Conservation (phyloP, 2,888 invertebrate genomes). For the Hypercompe scribonia region DNA sequence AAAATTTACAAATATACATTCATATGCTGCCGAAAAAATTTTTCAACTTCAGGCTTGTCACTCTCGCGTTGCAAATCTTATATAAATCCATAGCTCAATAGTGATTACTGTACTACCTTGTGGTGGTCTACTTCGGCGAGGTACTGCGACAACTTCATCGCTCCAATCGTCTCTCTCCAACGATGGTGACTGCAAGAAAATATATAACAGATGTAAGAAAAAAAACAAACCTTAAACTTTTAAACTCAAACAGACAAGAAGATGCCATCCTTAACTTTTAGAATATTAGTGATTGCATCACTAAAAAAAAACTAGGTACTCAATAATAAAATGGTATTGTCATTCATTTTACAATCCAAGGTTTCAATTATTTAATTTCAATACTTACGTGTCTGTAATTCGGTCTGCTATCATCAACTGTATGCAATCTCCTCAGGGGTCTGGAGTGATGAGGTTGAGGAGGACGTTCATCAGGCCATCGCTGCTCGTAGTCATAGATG, state of each 20-base stretch:
- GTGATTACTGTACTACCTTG: slow-evolving; percentile 54
- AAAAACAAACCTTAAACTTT: no score
- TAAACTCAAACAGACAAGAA: no score
- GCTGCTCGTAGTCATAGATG: slow-evolving; percentile 66
- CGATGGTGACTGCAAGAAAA: slow-evolving; percentile 68
- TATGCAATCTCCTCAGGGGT: slow-evolving; percentile 68
- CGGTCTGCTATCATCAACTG: slow-evolving; percentile 68
- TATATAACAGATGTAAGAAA: neutral
- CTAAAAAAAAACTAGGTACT: no score
- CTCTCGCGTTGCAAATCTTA: no score
- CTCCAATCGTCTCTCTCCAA: slow-evolving; percentile 80
- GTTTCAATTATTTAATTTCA: no score
- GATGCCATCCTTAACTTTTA: no score
- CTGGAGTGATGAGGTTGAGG: slow-evolving; percentile 51
- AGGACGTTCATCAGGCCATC: slow-evolving; percentile 58
- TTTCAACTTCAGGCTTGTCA: no score
- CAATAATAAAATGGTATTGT: no score
- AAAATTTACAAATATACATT: no score
- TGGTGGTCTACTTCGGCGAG: slow-evolving; percentile 63
- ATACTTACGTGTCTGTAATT: slow-evolving; percentile 53
- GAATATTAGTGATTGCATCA: no score
- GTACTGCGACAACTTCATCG: slow-evolving; percentile 65
- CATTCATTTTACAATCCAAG: no score
- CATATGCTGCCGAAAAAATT: no score
- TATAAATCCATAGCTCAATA: neutral